Evolutionary conservation across 2,888 invertebrate species (phyloP), one percentile per base, ranked within the genome.

Genomic region (Campaea margaritaria): DNA sequence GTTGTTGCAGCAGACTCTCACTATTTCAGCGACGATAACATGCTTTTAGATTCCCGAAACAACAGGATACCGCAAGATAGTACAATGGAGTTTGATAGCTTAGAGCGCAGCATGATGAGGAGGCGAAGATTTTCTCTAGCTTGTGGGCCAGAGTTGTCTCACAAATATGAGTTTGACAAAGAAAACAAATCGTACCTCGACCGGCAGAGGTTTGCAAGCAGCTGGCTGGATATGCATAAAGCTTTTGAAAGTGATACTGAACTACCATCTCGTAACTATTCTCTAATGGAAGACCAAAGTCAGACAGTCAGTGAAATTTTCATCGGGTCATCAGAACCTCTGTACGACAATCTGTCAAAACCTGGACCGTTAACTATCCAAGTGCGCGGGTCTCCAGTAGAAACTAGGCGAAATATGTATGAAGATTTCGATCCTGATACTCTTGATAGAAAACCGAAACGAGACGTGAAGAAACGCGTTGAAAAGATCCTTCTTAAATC

Each of bases 341-440:
- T 92, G 31, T 94, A 94, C n/a, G 91, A 93, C 63, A 93, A 94
- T 55, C 58, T 87, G 21, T 77, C 78, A 38, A 95, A 95, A 63
- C 96, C 96, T 0, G 97, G 97, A 3, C 95, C 96, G 62, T 89
- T 97, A 72, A 96, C 97, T 10, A 97, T 97, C 64, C 95, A 97
- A 88, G 96, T 97, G 89, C 95, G 83, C 94, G 97, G 86, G 84
- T 95, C 78, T 93, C 95, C 96, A 0, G 93, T 95, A 56, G 95
- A 95, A 75, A 93, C 93, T 13, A 93, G 93, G 60, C 94, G 95
- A 38, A 93, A 95, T 49, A 94, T 95, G 64, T 95, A 94, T 11
- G 96, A 96, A 73, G 95, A 95, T 58, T 97, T 96, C 76, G 97
- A 97, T 79, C 96, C 97, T 0, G 97, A 97, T 71, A 97, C 97